phyloP scores from a whole-genome alignment of 2,888 invertebrate genomes.

The Rhingia campestris region DNA sequence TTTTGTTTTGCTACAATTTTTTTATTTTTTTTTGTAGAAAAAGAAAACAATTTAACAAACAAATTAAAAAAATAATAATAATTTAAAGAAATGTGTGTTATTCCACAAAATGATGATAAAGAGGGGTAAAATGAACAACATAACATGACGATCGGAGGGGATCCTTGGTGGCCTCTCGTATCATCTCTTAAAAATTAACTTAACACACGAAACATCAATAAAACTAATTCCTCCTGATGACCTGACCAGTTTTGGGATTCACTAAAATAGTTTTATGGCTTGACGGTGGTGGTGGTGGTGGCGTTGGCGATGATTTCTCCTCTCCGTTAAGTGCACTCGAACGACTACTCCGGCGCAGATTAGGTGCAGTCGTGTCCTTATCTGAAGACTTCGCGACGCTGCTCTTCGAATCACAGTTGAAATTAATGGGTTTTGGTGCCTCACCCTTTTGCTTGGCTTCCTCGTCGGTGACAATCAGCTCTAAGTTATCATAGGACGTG shows the following conservation, averaged over 20 bases:
- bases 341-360: slow-evolving; percentile 79
- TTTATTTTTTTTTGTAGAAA: slow-evolving; percentile 28
- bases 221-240: slow-evolving; percentile 81
- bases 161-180: slow-evolving; percentile 26
- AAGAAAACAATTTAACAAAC: slow-evolving; percentile 29
- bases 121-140: slow-evolving; percentile 48
- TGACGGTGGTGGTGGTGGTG: slow-evolving; percentile 67
- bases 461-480: slow-evolving; percentile 79
- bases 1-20: slow-evolving; percentile 46
- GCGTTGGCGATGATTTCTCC: slow-evolving; percentile 56
- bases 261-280: slow-evolving; percentile 82
- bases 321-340: slow-evolving; percentile 73
- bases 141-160: slow-evolving; percentile 60
- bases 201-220: slow-evolving; percentile 33
- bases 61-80: slow-evolving; percentile 20
- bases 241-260: slow-evolving; percentile 82
- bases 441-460: slow-evolving; percentile 47
- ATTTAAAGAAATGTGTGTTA: slow-evolving; percentile 33
- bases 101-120: slow-evolving; percentile 41
- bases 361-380: slow-evolving; percentile 22
- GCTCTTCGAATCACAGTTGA: slow-evolving; percentile 59
- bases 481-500: slow-evolving; percentile 81
- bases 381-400: slow-evolving; percentile 18
- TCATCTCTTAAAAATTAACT: slow-evolving; percentile 56
- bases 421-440: slow-evolving; percentile 55